phyloP scores from a whole-genome alignment of 1,140 invertebrate genomes.

The Thaumatotibia leucotreta region DNA sequence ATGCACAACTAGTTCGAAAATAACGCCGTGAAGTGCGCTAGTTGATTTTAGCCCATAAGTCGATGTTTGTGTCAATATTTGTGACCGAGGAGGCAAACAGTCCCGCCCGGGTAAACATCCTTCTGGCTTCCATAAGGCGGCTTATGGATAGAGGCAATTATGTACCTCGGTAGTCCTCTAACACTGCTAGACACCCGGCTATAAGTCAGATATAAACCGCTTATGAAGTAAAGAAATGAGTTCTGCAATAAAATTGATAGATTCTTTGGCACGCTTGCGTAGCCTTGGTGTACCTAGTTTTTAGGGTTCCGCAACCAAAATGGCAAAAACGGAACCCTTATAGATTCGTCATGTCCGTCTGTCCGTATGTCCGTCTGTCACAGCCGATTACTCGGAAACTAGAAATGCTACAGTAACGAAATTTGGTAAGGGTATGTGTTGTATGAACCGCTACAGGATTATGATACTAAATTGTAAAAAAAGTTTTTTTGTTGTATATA shows the following conservation, averaged over 20 bases:
- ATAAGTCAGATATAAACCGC: background rate
- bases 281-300: too few species aligned
- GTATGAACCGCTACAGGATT: too few species aligned
- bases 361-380: too few species aligned
- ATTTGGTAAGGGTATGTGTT: too few species aligned
- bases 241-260: background rate
- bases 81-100: constrained; percentile 32
- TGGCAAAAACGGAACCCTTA: too few species aligned
- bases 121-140: constrained; percentile 17
- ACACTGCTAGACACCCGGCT: background rate
- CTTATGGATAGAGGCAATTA: constrained; percentile 38
- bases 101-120: constrained; percentile 33
- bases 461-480: too few species aligned
- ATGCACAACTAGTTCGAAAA: background rate
- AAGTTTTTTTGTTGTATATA: too few species aligned
- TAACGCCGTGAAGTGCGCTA: constrained; percentile 12
- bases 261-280: background rate
- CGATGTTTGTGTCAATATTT: constrained; percentile 43
- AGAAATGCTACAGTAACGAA: too few species aligned
- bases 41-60: constrained; percentile 31
- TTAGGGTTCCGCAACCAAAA: too few species aligned
- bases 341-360: too few species aligned
- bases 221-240: background rate
- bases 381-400: too few species aligned
- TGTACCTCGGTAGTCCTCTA: background rate